phyloP scores from a whole-genome alignment of 2,797 vertebrate genomes.

The Momotus momota region DNA sequence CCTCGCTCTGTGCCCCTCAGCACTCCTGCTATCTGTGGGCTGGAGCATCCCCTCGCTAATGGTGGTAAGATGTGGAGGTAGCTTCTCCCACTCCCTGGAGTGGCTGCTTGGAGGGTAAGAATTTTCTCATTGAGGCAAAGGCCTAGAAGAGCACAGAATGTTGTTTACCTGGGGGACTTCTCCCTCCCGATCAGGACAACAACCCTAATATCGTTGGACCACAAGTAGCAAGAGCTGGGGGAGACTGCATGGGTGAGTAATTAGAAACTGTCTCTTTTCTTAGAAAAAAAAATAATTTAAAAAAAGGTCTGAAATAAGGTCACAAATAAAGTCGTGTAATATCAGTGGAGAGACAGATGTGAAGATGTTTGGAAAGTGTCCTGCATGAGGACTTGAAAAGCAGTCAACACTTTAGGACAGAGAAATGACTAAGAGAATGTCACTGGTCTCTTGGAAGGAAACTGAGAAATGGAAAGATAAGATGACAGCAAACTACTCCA shows the following conservation, averaged over 20 bases:
- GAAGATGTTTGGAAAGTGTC: background rate
- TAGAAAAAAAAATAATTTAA: background rate
- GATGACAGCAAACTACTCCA: background rate
- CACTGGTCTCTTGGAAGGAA: background rate
- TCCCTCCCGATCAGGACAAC: too few relatives aligned
- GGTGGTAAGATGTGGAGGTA: background rate
- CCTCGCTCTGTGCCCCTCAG: too few relatives aligned
- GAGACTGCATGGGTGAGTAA: too few relatives aligned
- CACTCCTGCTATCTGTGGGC: fast-evolving
- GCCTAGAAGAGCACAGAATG: background rate
- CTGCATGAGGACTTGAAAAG: background rate
- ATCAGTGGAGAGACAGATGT: background rate
- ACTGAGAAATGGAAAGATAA: background rate
- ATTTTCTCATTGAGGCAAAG: background rate
- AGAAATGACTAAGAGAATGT: background rate
- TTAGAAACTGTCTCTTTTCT: background rate
- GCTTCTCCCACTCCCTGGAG: background rate
- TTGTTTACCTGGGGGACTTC: fast-evolving
- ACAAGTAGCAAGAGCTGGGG: too few relatives aligned
- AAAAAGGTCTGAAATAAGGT: background rate
- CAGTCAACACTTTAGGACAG: background rate
- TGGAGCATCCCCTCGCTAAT: too few relatives aligned
- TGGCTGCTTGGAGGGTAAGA: too few relatives aligned
- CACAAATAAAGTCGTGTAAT: background rate
- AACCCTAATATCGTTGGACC: background rate